Evolutionary conservation across 1,140 invertebrate species (phyloP), one percentile per base, ranked within the genome.

Genomic region (Cydia pomonella): DNA sequence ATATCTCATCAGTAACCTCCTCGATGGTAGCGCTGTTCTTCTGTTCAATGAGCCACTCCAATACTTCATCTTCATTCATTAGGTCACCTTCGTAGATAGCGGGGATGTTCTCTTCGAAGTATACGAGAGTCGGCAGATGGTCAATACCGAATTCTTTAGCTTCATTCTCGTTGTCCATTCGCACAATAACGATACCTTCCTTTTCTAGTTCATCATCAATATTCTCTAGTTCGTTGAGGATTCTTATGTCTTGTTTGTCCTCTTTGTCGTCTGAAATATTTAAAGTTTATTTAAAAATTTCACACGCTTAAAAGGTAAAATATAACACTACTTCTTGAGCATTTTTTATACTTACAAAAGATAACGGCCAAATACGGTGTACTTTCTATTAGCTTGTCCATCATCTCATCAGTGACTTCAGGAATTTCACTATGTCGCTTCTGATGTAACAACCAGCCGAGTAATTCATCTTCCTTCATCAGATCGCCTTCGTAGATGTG

Each of bases 1-100:
- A 92, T 84, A 98, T 98, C 93, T 98, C 97, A 88, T 98, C 97
- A 1, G 97, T 98, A 21, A 98, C 97, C 94, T 98, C 97, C 94
- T 98, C 98, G 79, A 99, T 99, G 1, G 97, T 98, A 47, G 97
- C 97, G 1, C 96, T 96, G 84, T 96, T 96, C 89, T 98, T 98
- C 86, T 98, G 98, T 82, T 98, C 95, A 76, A 98, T 95, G 2
- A 99, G 93, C 98, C 98, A 98, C 81, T 97, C 95, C 4, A 98
- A 92, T 6, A 99, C 97, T 93, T 98, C 96, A 80, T 98, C 97
- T 93, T 98, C 97, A 85, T 98, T 97, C 90, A 97, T 95, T 0
- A 98, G 93, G 92, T 98, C 97, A 47, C 97, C 97, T 94, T 98
- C 97, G 87, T 98, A 98, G 59, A 98, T 94, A 7, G 97, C 97